These are phyloP conservation scores for Tonatia bakeri DNA, from an alignment of 2,113 vertebrate genomes.

Conservation along the genomic window DNA sequence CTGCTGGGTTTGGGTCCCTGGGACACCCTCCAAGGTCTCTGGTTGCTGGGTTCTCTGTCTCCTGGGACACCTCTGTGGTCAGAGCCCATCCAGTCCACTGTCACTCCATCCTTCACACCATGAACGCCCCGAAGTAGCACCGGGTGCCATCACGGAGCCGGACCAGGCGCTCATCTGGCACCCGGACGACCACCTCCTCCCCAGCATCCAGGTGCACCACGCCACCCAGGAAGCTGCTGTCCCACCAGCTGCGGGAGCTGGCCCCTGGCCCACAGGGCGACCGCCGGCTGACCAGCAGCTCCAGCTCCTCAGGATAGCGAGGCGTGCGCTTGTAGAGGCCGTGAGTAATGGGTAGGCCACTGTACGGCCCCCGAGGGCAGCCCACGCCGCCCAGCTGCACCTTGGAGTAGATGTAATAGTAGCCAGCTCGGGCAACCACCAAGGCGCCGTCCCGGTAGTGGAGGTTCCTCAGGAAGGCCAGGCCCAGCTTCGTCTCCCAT, in stretches of 20 bases:
- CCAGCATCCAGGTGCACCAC: constrained; percentile 79
- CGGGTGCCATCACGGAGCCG: constrained; percentile 20
- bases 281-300: constrained; percentile 76
- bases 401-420: constrained; percentile 88
- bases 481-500: constrained; percentile 77
- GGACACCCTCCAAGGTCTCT: not conserved
- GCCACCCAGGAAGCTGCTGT: constrained; percentile 86
- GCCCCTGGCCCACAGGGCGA: not conserved
- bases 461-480: constrained; percentile 77
- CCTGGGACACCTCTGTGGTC: not conserved
- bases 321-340: constrained; percentile 67
- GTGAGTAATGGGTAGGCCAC: constrained; percentile 66
- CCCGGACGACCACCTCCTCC: constrained; percentile 81
- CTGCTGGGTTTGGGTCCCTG: not conserved
- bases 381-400: constrained; percentile 67
- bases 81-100: accelerated
- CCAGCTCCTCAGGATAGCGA: constrained; percentile 58
- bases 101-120: constrained; percentile 77
- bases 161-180: constrained; percentile 68
- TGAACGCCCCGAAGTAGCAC: constrained; percentile 86
- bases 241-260: not conserved
- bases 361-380: not conserved
- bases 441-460: constrained; percentile 76
- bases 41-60: not conserved
- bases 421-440: constrained; percentile 77